Evolutionary conservation across 2,888 invertebrate genomes (phyloP), one percentile per base, ranked within the genome.

Genomic region (Zygaena filipendulae): DNA sequence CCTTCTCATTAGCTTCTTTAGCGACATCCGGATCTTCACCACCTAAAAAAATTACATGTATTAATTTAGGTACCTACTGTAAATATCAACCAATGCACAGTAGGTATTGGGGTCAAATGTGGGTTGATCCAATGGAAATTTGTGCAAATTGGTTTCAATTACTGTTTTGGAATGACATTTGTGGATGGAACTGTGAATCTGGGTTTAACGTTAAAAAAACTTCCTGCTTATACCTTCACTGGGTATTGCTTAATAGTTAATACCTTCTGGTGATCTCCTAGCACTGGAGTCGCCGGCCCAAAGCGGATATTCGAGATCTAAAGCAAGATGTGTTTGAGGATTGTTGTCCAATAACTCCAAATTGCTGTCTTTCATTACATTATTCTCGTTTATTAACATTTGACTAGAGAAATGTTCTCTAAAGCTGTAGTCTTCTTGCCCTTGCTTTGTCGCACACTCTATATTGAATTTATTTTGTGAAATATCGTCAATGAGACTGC

Each of bases 231-330:
- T n/a, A n/a, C n/a, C n/a, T n/a, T n/a, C n/a, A n/a, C n/a, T n/a
- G n/a, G n/a, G n/a, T 16, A 16, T 6, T 16, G 16, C 4, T 16
- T 16, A 16, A 16, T 6, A 16, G 7, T 6, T 6, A 16, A 16
- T 81, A 74, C 90, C 90, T 82, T 91, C 91, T 1, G 91, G 91
- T 23, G 90, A 90, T 43, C 88, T 81, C 33, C 90, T 75, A 59
- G 85, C 84, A 47, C 87, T 87, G 0, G 86, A 84, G 58, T 88
- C 88, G 1, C 83, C 79, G 13, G 87, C 81, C 89, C 89, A 89
- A 23, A 70, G 40, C 3, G 67, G 62, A 31, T 51, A 74, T 10
- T 71, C 72, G 26, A 45, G 61, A 21, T 66, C 62, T 32, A 64
- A 38, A 0, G 53, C 46, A 39, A 59, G 27, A 13, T 58, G 49